These are phyloP conservation scores for Megalops cyprinoides DNA, from an alignment of 2,797 vertebrate genomes.

Conservation along the genomic window DNA sequence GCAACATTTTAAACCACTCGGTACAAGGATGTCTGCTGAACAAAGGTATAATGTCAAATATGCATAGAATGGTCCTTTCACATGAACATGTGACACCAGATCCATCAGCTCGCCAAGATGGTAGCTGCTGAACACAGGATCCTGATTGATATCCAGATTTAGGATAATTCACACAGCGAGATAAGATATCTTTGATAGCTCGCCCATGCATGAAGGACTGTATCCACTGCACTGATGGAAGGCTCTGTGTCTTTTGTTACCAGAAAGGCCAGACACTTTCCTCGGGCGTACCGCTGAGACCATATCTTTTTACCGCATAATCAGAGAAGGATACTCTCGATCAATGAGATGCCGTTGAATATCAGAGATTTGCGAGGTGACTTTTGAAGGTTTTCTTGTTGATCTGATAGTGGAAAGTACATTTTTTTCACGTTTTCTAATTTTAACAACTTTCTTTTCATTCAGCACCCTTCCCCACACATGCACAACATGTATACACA, in stretches of 20 bases:
- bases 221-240: slow-evolving; percentile 54
- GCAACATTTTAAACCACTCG: background rate
- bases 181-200: slow-evolving; percentile 48
- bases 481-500: background rate
- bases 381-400: background rate
- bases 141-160: slow-evolving; percentile 76
- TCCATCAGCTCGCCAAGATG: slow-evolving; percentile 59
- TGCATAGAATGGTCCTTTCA: background rate
- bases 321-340: slow-evolving; percentile 35
- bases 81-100: slow-evolving; percentile 66
- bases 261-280: slow-evolving; percentile 31
- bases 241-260: slow-evolving; percentile 62
- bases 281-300: background rate
- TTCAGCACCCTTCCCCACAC: background rate
- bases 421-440: background rate
- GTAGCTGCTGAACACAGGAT: slow-evolving; percentile 66
- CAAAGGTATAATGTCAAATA: background rate
- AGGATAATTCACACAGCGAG: slow-evolving; percentile 59
- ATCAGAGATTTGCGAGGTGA: slow-evolving; percentile 52
- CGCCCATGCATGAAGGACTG: slow-evolving; percentile 51
- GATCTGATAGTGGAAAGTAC: background rate
- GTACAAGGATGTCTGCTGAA: background rate
- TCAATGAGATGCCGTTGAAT: slow-evolving; percentile 35
- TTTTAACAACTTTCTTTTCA: slow-evolving; percentile 2
- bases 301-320: slow-evolving; percentile 26